phyloP scores from a whole-genome alignment of 37 sponge, comb jelly and placozoan species.

The Diacarnus erythraeanus region DNA sequence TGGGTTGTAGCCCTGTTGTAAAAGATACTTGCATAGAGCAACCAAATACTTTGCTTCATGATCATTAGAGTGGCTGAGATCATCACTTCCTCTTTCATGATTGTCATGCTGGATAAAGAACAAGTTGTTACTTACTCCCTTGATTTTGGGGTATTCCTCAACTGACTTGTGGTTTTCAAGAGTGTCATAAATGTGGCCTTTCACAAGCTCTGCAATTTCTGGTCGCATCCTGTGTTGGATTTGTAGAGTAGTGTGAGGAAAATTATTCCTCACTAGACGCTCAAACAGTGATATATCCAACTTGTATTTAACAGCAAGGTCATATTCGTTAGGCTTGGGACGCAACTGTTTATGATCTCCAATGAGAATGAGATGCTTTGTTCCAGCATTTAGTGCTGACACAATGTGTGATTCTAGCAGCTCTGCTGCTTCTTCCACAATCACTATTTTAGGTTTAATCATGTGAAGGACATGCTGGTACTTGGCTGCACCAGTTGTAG shows the following conservation, averaged over 20 bases:
- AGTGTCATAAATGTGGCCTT: conserved; percentile 68
- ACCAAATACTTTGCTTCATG: conserved; percentile 78
- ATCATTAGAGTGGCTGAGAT: conserved; percentile 75
- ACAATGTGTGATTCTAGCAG: conserved; percentile 91
- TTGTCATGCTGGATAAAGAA: conserved; percentile 61
- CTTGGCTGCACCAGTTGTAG: conserved; percentile 94
- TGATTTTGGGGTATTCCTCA: conserved; percentile 39
- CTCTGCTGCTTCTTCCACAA: conserved; percentile 97
- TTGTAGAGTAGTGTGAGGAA: conserved; percentile 75
- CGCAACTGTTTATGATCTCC: conserved; percentile 97
- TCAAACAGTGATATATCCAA: conserved; percentile 91
- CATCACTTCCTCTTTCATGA: conserved; percentile 36
- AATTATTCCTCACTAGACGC: conserved; percentile 58
- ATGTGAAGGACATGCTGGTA: conserved; percentile 71
- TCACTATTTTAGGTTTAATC: conserved; percentile 80
- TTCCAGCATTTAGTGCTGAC: conserved; percentile 66
- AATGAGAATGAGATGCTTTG: conserved; percentile 91
- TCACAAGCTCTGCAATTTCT: conserved; percentile 75
- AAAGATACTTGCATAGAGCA: conserved; percentile 64
- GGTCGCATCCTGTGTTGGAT: conserved; percentile 95
- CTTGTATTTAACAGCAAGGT: conserved; percentile 74
- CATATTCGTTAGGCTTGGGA: conserved; percentile 81
- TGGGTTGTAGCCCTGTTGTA: conserved; percentile 65
- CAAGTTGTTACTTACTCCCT: conserved; percentile 64
- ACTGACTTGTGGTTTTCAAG: conserved; percentile 70